Conservation (phyloP, 2,888 invertebrate species). For the Conchocele bisecta region DNA sequence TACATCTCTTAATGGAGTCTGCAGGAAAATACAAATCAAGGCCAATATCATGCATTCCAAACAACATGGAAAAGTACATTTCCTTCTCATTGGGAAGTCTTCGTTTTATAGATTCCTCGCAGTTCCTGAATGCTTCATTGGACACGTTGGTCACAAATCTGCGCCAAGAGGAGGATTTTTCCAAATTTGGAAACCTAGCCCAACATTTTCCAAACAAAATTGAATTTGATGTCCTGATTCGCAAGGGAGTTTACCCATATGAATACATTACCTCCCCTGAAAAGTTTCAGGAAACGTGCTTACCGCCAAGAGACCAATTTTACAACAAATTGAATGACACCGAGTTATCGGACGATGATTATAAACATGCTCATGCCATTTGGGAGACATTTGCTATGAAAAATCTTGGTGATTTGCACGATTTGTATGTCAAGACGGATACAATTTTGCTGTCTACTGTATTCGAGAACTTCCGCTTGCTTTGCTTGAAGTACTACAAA, state of each 20-base stretch:
- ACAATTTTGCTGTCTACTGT: conserved; percentile 73
- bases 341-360: too few species aligned
- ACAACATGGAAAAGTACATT: conserved; percentile 61
- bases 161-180: not conserved
- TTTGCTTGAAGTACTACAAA: conserved; percentile 58
- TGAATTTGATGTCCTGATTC: conserved; percentile 6
- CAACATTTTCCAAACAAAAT: not conserved
- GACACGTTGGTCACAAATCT: conserved; percentile 31
- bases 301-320: not conserved
- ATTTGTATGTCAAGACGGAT: too few species aligned
- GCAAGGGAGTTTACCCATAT: conserved; percentile 42
- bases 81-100: conserved; percentile 61
- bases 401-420: too few species aligned
- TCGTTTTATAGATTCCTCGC: conserved; percentile 40
- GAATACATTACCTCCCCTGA: not conserved
- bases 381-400: conserved; percentile 26
- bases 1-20: conserved; percentile 28
- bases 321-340: conserved; percentile 3
- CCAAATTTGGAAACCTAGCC: conserved; percentile 2
- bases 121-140: conserved; percentile 31
- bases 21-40: conserved; percentile 27
- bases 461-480: conserved; percentile 73
- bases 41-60: conserved; percentile 51
- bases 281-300: not conserved
- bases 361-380: too few species aligned